Conservation (phyloP, 2,797 vertebrate genomes). For the Pantherophis alleghaniensis region DNA sequence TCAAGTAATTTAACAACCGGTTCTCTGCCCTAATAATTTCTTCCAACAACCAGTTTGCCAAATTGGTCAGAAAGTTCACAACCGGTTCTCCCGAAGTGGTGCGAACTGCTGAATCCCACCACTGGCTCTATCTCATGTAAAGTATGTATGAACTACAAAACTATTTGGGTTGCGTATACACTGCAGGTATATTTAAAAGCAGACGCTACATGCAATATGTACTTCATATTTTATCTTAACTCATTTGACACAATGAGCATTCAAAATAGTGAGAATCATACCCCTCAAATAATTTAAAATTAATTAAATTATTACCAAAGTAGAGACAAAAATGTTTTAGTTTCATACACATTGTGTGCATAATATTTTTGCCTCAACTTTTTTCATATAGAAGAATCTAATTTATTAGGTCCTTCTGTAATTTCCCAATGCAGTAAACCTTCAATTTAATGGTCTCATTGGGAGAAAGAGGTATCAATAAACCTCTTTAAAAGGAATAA, state of each 20-base stretch:
- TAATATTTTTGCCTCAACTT: neutral
- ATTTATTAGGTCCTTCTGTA: neutral
- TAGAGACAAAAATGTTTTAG: conserved; percentile 35
- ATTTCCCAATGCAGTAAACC: neutral
- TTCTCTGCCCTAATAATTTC: too few relatives aligned
- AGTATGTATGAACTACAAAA: neutral
- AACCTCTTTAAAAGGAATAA: neutral
- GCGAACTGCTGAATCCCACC: too few relatives aligned
- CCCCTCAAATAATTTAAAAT: neutral
- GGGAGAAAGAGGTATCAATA: neutral
- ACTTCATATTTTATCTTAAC: neutral
- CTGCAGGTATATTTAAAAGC: neutral
- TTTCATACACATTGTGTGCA: conserved; percentile 30
- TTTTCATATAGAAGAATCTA: neutral
- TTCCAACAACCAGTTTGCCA: too few relatives aligned
- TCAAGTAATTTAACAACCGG: too few relatives aligned
- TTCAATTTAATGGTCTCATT: neutral
- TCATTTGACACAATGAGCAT: neutral
- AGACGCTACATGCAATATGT: neutral
- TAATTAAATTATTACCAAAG: conserved; percentile 15
- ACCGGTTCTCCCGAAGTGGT: too few relatives aligned
- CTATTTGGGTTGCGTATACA: neutral
- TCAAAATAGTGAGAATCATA: neutral
- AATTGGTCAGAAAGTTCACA: too few relatives aligned
- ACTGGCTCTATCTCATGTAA: neutral